Evolutionary conservation across 2,888 invertebrate species (phyloP).

Genomic region (Thereva unica): DNA sequence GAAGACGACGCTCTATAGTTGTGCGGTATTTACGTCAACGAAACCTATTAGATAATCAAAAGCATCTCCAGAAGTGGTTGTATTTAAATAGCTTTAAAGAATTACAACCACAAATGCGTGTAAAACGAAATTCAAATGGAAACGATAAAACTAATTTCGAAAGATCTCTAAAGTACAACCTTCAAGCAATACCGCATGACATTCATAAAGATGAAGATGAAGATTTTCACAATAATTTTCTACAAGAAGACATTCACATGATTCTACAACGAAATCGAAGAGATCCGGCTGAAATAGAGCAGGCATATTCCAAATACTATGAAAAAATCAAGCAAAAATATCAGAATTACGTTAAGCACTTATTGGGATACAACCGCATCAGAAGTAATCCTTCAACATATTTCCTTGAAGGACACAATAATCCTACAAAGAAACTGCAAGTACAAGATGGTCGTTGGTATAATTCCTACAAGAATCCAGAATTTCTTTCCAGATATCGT

Average conservation of each 20-base stretch:
- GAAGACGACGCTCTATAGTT: conserved; percentile 64
- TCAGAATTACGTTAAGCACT: conserved; percentile 53
- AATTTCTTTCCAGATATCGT: conserved; percentile 46
- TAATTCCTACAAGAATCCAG: conserved; percentile 48
- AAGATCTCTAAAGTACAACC: too few species aligned
- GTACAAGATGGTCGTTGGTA: conserved; percentile 50
- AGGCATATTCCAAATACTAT: conserved; percentile 53
- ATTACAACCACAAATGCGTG: background rate
- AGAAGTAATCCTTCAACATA: conserved; percentile 41
- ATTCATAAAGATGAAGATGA: too few species aligned
- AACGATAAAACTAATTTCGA: too few species aligned
- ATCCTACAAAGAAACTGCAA: conserved; percentile 46
- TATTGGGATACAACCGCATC: conserved; percentile 48
- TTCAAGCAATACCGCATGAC: too few species aligned
- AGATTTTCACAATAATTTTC: background rate
- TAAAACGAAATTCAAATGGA: conserved; percentile 1
- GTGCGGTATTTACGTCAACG: conserved; percentile 50
- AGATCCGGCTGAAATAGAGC: conserved; percentile 48
- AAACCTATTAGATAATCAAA: conserved; percentile 49
- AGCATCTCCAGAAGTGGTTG: conserved; percentile 44
- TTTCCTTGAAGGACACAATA: conserved; percentile 38
- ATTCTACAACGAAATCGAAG: conserved; percentile 40
- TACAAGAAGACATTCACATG: background rate
- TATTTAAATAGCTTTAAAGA: conserved; percentile 7
- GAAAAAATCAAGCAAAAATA: conserved; percentile 54